Evolutionary conservation across 1,140 invertebrate genomes (phyloP), one percentile per base, ranked within the genome.

Genomic region (Microvelia longipes): DNA sequence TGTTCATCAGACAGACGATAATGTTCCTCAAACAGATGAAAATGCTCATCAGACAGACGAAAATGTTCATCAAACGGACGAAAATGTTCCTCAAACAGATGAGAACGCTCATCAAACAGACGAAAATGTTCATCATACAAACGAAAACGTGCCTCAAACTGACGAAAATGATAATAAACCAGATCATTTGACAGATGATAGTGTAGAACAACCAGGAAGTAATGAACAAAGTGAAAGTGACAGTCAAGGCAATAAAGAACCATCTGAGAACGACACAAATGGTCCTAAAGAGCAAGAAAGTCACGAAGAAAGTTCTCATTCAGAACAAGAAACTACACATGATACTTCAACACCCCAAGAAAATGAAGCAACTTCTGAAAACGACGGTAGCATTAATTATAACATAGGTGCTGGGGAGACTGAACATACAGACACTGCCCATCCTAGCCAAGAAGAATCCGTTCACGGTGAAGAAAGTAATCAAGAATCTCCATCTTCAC

Each of bases 401-500:
- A 71, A 50, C 5, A 70, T 68, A 68, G 72, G 28, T 71, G 35
- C 61, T 67, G 5, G 62, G 35, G 2, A 35, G 14, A 67, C 70
- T 67, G n/a, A n/a, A n/a, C n/a, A n/a, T n/a, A n/a, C n/a, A n/a
- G n/a, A n/a, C n/a, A n/a, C n/a, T n/a, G n/a, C n/a, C n/a, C n/a
- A n/a, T n/a, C n/a, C 28, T 15, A 65, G 35, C 19, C 5, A 50
- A 50, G 35, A 50, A 5, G 35, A 50, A 19, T 19, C 5, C 19
- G 35, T 50, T 11, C 35, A 5, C 19, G 5, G 5, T 50, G 35
- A 19, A 64, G 62, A 26, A 27, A 14, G 28, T 29, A 27, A 62
- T 35, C 30, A 63, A 69, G 61, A 70, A 27, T 5, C 73, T 76
- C 50, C 68, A 77, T 15, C 50, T 50, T 70, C 73, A 67, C 63